Base-by-base conservation (phyloP, 2,113 vertebrate species). In the Pandion haliaetus region DNA sequence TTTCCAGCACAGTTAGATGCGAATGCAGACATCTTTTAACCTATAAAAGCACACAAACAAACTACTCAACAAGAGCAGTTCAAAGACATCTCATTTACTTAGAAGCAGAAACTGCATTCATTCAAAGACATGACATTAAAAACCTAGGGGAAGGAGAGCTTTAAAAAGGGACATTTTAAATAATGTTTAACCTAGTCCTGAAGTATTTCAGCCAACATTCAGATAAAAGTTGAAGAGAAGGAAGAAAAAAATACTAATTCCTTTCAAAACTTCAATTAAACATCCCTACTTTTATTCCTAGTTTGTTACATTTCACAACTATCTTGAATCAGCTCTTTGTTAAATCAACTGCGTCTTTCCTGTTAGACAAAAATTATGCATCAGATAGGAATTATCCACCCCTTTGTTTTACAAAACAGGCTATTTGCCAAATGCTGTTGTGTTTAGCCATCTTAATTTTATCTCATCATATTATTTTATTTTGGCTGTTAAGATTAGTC, bases 1-100 rank as follows among this genome's bases (percentile, higher is more conserved):
- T 88, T 73, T 93, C 88, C 86, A 88, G 26, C 25, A 72, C 31
- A 90, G 67, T 82, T 66, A 79, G 45, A 90, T 80, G 32, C 73
- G 55, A 94, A 88, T 26, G 55, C 36, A 86, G 82, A 50, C 90
- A 72, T 67, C 50, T 92, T 95, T 86, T 88, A 95, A 88, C 62
- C 54, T 90, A 73, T 58, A 86, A 92, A 93, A 81, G 45, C 55
- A 81, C 55, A 86, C 28, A 92, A 89, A 81, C 59, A 87, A 69
- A 36, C 42, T 62, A 73, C 0, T 0, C 10, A 59, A 87, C 47
- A 49, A 73, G n/a, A 86, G 31, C 45, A 66, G 58, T 83, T 94
- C 82, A 66, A 95, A 95, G 76, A 78, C 36, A 49, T 31, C 67
- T 93, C 58, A 44, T 90, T 90, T 83, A 90, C 62, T 96, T 83